Percentiles rank a stretch among this genome's conserved stretches.
These are phyloP conservation scores for Erpobdella octoculata DNA, from an alignment of 2,888 invertebrate species.

Conservation along the genomic window DNA sequence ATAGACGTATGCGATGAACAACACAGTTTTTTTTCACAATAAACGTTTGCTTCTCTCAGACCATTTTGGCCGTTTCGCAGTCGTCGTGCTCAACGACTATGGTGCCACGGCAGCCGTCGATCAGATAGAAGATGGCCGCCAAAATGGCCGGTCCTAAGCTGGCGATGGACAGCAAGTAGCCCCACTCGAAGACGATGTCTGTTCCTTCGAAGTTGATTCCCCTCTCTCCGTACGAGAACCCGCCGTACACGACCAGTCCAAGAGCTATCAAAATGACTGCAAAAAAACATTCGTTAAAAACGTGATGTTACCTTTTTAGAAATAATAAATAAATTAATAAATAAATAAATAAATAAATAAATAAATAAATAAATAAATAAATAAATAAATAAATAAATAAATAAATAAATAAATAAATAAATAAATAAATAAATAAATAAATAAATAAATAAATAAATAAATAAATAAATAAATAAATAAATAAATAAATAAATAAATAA, in stretches of 20 bases:
- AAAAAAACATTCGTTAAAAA: background rate
- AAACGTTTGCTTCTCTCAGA: conserved; percentile 18
- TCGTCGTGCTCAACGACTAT: conserved; percentile 32
- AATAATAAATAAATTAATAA: background rate
- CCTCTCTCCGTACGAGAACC: conserved; percentile 21
- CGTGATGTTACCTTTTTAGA: background rate
- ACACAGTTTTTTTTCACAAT: conserved; percentile 5
- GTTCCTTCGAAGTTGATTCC: conserved; percentile 26
- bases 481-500: no score
- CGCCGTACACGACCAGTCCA: conserved; percentile 29
- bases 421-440: no score
- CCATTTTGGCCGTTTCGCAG: conserved; percentile 33
- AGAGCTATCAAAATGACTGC: conserved; percentile 28
- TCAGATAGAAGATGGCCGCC: conserved; percentile 29
- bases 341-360: no score
- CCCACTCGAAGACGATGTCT: conserved; percentile 27
- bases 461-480: no score
- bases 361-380: no score
- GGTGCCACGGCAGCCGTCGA: conserved; percentile 28
- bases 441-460: no score
- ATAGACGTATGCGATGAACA: background rate
- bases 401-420: no score
- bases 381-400: no score
- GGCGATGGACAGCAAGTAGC: conserved; percentile 31
- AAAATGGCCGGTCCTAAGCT: conserved; percentile 22